These are phyloP conservation scores for Heterochromis multidens DNA, from an alignment of 2,113 vertebrate genomes.

Conservation along the genomic window DNA sequence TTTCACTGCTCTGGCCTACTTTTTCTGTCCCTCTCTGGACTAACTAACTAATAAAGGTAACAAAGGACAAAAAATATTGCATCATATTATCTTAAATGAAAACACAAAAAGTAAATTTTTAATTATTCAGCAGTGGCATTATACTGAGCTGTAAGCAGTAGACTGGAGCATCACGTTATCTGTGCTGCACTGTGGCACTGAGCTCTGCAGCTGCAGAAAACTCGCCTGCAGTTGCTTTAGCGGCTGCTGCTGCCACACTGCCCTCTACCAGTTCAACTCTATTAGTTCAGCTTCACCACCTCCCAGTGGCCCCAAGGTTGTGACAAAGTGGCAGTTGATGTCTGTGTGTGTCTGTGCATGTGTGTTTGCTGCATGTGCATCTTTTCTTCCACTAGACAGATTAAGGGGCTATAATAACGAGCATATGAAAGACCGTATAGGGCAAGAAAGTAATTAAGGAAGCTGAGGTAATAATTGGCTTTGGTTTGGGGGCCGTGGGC, in stretches of 20 bases:
- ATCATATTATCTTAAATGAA: neutral
- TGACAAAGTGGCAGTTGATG: slow-evolving; percentile 36
- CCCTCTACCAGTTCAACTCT: slow-evolving; percentile 58
- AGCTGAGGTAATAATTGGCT: slow-evolving; percentile 34
- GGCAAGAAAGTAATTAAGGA: slow-evolving; percentile 33
- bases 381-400: slow-evolving; percentile 14
- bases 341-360: neutral
- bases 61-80: neutral
- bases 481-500: slow-evolving; percentile 25
- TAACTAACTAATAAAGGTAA: neutral
- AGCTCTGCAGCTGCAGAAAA: slow-evolving; percentile 36
- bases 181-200: neutral
- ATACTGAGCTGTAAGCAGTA: neutral
- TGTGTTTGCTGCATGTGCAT: slow-evolving; percentile 15
- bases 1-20: too few relatives aligned
- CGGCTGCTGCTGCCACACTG: slow-evolving; percentile 42
- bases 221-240: slow-evolving; percentile 12
- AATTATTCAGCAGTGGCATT: neutral
- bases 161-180: neutral
- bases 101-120: neutral
- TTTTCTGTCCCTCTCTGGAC: neutral
- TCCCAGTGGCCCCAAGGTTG: slow-evolving; percentile 46
- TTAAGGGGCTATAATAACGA: slow-evolving; percentile 38
- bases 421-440: slow-evolving; percentile 33
- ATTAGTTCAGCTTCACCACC: slow-evolving; percentile 66